Conservation (phyloP, 2,797 vertebrate species). For the Pantherophis alleghaniensis region DNA sequence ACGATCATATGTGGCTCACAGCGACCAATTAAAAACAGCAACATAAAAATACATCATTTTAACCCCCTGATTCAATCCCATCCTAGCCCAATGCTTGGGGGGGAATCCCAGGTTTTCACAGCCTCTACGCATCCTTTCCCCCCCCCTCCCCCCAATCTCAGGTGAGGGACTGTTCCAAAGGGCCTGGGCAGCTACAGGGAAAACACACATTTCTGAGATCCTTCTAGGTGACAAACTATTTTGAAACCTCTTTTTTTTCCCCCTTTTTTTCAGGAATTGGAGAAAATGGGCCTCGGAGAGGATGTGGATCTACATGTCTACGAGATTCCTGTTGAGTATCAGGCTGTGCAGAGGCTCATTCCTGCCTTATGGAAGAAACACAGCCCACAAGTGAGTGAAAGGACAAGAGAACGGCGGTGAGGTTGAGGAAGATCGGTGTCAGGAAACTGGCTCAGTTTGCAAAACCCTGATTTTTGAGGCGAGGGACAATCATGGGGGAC, state of each 20-base stretch:
- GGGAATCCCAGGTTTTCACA: not conserved
- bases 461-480: not conserved
- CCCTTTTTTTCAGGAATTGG: slow-evolving; percentile 79
- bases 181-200: not conserved
- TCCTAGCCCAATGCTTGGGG: not conserved
- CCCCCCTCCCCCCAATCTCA: not conserved
- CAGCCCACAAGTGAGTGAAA: slow-evolving; percentile 83
- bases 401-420: not conserved
- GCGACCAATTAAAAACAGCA: not conserved
- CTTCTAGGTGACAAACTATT: not conserved
- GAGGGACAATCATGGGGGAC: not conserved
- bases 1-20: not conserved
- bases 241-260: not conserved
- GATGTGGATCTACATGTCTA: slow-evolving; percentile 84
- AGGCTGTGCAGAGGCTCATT: slow-evolving; percentile 84
- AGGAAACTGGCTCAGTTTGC: not conserved
- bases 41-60: not conserved
- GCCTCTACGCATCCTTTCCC: not conserved
- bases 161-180: not conserved
- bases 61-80: not conserved
- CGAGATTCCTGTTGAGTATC: slow-evolving; percentile 92
- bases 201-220: not conserved
- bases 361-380: slow-evolving; percentile 88
- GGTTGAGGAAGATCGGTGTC: not conserved
- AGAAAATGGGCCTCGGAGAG: slow-evolving; percentile 84